A percentile compares a stretch with the other conserved stretches of the same genome.
phyloP scores from a whole-genome alignment of 2,797 vertebrate species.

The Gallinago solitaria region DNA sequence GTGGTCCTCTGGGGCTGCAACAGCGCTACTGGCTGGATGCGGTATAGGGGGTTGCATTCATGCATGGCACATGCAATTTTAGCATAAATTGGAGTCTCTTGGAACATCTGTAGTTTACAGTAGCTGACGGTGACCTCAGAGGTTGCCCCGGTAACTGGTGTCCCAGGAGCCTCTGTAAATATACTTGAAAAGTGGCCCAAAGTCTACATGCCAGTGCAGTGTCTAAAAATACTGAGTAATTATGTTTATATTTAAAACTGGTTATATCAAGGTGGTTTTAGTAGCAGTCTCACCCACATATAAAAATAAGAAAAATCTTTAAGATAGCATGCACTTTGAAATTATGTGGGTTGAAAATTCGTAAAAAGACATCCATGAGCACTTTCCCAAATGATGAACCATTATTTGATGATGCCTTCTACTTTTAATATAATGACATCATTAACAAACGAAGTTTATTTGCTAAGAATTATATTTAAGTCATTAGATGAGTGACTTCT shows the following conservation, averaged over 20 bases:
- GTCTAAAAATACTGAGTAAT: background rate
- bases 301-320: background rate
- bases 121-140: background rate
- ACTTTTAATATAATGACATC: background rate
- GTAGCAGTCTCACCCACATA: background rate
- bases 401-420: background rate
- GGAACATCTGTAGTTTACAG: background rate
- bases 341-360: background rate
- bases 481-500: background rate
- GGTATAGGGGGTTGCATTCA: background rate
- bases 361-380: background rate
- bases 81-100: background rate
- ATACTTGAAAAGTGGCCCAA: background rate
- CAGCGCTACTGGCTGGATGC: accelerated
- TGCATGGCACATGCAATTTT: background rate
- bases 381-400: background rate
- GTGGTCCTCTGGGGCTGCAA: background rate
- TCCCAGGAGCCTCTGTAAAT: background rate
- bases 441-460: background rate
- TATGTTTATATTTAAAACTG: background rate
- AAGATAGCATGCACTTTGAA: background rate
- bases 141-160: background rate
- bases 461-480: background rate
- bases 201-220: background rate
- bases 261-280: background rate